Base-by-base conservation (phyloP, 2,113 vertebrate species). In the Bufo gargarizans region DNA sequence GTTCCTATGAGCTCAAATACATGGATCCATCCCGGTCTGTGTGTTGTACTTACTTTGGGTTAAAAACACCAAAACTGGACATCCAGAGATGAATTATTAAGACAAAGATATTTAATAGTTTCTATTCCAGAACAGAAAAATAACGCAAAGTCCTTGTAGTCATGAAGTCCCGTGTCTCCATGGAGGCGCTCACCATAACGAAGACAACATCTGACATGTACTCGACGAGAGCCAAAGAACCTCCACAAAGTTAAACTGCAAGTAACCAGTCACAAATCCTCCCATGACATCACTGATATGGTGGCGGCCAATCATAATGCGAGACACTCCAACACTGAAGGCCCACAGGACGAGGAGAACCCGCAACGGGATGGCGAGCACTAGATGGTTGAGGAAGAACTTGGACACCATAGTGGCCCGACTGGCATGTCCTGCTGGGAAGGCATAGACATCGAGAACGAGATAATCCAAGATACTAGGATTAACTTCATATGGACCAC, bases 381-480 rank as follows among this genome's bases (percentile, higher is more conserved):
- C 98, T 92, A 99, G 93, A 93, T 99, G 98, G 83, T 95, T 98
- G 91, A 99, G 96, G 91, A 99, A 96, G 95, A 99, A 99, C 92
- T 97, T 97, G 92, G 97, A 96, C 47, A 99, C 96, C 98, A 99
- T 97, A 88, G 96, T 97, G 0, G 96, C 98, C 0, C 97, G 91
- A 94, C 98, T 99, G 92, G 98, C 98, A 0, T 99, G 98, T 0
- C 97, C 97, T 0, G 96, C 98, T 0, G 98, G 98, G 86, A 99
- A 99, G 5, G 98, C 96, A 0, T 97, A 99, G 19, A 95, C n/a
- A 91, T 99, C 98, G 96, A 99, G 97, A 88, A 96, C 96, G 58
- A 98, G 86, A 80, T 96, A 96, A 95, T 99, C 97, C 94, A 99
- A 89, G 84, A 99, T 93, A 65, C 97, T 92, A 0, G 98, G 97